Percentiles rank a stretch among this genome's conserved stretches.
These are phyloP conservation scores for Anniella stebbinsi DNA, from an alignment of 2,797 vertebrate genomes.

Conservation along the genomic window DNA sequence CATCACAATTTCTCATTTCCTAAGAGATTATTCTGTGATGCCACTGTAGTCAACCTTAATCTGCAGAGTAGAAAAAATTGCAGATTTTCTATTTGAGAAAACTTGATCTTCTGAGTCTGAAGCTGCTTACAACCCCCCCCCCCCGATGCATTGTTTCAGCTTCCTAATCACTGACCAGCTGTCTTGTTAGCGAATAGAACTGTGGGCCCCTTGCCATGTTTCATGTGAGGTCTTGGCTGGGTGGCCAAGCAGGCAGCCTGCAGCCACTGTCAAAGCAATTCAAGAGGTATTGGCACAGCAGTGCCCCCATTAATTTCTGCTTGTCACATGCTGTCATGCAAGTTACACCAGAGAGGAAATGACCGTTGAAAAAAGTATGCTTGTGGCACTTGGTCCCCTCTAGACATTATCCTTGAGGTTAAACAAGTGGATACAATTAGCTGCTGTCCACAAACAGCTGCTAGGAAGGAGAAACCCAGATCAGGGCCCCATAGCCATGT, in stretches of 20 bases:
- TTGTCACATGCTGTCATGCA: slow-evolving; percentile 87
- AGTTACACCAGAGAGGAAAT: slow-evolving; percentile 88
- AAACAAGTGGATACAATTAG: slow-evolving; percentile 84
- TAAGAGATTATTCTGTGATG: slow-evolving; percentile 27
- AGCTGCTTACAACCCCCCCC: slow-evolving; percentile 71
- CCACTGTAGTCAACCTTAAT: slow-evolving; percentile 12
- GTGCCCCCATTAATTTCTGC: slow-evolving; percentile 85
- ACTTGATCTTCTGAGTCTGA: slow-evolving; percentile 68
- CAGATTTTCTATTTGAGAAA: slow-evolving; percentile 63
- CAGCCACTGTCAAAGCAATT: slow-evolving; percentile 85
- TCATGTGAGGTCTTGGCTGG: slow-evolving; percentile 98
- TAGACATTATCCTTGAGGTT: slow-evolving; percentile 81
- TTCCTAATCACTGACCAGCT: slow-evolving; percentile 99
- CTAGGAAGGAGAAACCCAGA: slow-evolving; percentile 77
- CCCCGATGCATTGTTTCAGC: slow-evolving; percentile 86
- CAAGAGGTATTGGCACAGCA: slow-evolving; percentile 85
- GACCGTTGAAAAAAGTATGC: slow-evolving; percentile 79
- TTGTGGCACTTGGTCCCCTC: slow-evolving; percentile 81
- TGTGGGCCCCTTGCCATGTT: slow-evolving; percentile 92
- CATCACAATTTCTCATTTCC: slow-evolving; percentile 25
- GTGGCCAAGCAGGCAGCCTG: slow-evolving; percentile 85
- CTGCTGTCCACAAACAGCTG: slow-evolving; percentile 85
- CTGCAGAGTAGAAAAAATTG: slow-evolving; percentile 58
- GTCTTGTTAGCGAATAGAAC: slow-evolving; percentile 92
- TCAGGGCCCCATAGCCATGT: slow-evolving; percentile 74